Percentiles rank a stretch among this genome's conserved stretches.
These are phyloP conservation scores for Diaperis boleti DNA, from an alignment of 2,888 invertebrate genomes.

Conservation along the genomic window DNA sequence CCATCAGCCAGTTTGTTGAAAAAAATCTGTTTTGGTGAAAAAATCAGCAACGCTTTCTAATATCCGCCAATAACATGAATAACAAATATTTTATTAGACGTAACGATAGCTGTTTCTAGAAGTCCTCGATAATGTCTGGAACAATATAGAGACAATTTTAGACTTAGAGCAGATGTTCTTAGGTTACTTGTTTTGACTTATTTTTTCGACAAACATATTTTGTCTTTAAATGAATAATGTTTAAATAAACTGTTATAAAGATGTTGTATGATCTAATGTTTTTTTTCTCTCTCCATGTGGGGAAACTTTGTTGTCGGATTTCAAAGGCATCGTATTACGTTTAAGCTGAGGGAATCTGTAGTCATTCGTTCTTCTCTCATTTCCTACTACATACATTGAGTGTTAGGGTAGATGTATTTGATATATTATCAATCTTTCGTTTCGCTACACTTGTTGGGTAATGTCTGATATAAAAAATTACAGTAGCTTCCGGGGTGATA, in stretches of 20 bases:
- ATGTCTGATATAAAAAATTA: conserved; percentile 32
- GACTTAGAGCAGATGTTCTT: no score
- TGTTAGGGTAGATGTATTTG: conserved; percentile 32
- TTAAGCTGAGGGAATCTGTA: conserved; percentile 29
- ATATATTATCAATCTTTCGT: conserved; percentile 36
- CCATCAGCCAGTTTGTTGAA: no score
- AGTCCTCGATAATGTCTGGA: no score
- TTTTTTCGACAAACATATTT: no score
- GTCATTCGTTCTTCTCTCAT: conserved; percentile 37
- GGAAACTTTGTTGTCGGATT: conserved; percentile 27
- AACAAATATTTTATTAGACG: no score
- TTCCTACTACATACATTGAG: conserved; percentile 38
- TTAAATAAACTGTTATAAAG: conserved; percentile 14
- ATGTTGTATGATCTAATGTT: conserved; percentile 12
- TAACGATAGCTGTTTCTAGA: no score
- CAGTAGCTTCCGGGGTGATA: no score
- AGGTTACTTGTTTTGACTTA: no score
- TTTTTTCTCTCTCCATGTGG: not conserved
- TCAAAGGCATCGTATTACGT: conserved; percentile 32
- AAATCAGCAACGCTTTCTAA: no score
- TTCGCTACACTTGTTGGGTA: conserved; percentile 35
- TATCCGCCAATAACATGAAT: no score
- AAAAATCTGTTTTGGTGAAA: no score
- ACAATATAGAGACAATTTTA: no score
- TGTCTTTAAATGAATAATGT: conserved; percentile 18